Evolutionary conservation across 2,888 invertebrate genomes (phyloP), one percentile per base, ranked within the genome.

Genomic region (Synanthedon andrenaeformis): DNA sequence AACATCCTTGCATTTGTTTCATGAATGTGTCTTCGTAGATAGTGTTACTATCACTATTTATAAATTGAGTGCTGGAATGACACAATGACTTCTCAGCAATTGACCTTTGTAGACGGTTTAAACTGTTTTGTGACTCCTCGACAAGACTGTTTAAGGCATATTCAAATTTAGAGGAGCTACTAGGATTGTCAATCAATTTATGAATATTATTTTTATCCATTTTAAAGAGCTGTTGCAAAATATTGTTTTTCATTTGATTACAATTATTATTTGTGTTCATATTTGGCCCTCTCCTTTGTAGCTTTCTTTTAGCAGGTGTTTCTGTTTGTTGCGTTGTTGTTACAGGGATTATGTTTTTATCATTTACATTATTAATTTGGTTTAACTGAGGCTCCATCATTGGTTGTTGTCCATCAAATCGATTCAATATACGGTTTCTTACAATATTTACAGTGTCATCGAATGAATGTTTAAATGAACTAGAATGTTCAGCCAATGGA

Each of bases 21-120:
- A 96, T 78, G 90, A 95, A 80, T 89, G 95, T 89, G 90, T 95
- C 67, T 70, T 95, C 68, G 91, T 91, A 86, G 89, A 93, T 86
- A 55, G 93, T 67, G 56, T 86, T 84, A 58, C 88, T 94, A 52
- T 89, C 91, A 63, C 80, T 93, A 57, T 64, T 91, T 89, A 61
- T 82, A 90, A 66, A 89, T 67, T 70, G 84, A 65, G 75, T 82
- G 62, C 76, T 78, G 42, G 81, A 72, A 52, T 68, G 74, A 54
- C 72, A 73, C 1, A 88, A 65, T 10, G 88, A 86, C 59, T 88
- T 86, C 56, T 88, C 88, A 4, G 88, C 88, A 45, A 80, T 78
- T 56, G 82, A 82, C 57, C 88, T 73, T 59, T 85, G 60, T 57
- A 88, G 85, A 35, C 78, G 74, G 56, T 86, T 85, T 42, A 82